A percentile compares a stretch with the other conserved stretches of the same genome.
Evolutionary conservation across 2,797 vertebrate genomes (phyloP).

Genomic region (Eutrigla gurnardus): DNA sequence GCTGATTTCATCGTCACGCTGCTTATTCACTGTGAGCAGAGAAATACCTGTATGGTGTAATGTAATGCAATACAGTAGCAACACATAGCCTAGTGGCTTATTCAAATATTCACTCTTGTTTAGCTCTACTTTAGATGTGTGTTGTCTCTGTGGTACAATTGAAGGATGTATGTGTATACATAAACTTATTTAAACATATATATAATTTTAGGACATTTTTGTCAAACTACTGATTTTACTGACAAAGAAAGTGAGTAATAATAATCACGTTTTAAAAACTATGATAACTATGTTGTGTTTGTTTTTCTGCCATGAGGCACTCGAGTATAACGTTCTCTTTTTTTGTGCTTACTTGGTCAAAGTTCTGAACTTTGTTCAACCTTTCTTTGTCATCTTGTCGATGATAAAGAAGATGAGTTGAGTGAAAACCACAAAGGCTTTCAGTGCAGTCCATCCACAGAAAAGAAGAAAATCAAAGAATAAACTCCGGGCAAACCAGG

Average conservation of each 20-base stretch:
- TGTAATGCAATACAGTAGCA: constrained; percentile 19
- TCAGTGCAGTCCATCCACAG: background rate
- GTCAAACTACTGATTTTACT: background rate
- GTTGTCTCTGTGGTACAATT: background rate
- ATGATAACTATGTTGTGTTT: background rate
- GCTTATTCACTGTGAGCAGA: constrained; percentile 10
- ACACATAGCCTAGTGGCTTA: background rate
- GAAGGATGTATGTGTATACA: background rate
- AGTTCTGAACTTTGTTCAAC: constrained; percentile 2
- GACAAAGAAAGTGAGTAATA: background rate
- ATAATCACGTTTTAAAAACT: background rate
- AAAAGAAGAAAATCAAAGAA: background rate
- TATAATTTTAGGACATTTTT: background rate
- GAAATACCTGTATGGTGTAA: constrained; percentile 44
- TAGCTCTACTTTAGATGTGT: background rate
- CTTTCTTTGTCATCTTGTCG: background rate
- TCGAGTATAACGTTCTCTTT: background rate
- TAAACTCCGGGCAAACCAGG: background rate
- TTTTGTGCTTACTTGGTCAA: background rate
- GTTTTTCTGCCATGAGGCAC: background rate
- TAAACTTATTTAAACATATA: background rate
- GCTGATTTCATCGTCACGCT: constrained; percentile 9
- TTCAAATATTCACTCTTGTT: constrained; percentile 2
- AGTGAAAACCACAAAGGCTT: background rate
- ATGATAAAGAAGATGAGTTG: background rate